Percentiles rank a stretch among this genome's conserved stretches.
Evolutionary conservation across 2,113 vertebrate species (phyloP).

Genomic region (Archocentrus centrarchus): DNA sequence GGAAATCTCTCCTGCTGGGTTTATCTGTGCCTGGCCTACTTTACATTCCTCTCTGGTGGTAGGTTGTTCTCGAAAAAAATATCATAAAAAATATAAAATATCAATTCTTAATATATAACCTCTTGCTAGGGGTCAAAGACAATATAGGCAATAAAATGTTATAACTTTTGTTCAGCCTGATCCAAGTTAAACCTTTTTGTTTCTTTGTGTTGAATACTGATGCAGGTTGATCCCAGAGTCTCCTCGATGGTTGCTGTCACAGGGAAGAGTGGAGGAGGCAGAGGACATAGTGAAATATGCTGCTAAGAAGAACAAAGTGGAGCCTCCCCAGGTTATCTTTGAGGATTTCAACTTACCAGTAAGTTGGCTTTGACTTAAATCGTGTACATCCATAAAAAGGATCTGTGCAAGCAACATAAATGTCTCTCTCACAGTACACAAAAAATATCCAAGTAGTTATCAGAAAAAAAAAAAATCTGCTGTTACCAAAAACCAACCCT

Average conservation of each 20-base stretch:
- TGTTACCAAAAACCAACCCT: neutral
- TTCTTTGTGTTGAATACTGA: conserved; percentile 13
- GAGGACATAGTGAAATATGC: conserved; percentile 86
- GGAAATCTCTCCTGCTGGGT: conserved; percentile 83
- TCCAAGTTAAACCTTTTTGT: neutral
- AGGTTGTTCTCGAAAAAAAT: conserved; percentile 62
- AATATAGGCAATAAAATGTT: neutral
- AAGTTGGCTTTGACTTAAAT: conserved; percentile 58
- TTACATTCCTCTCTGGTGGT: conserved; percentile 89
- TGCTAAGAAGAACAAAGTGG: conserved; percentile 84
- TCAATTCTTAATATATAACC: neutral
- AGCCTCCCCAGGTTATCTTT: conserved; percentile 84
- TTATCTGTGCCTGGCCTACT: conserved; percentile 82
- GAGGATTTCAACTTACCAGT: conserved; percentile 58
- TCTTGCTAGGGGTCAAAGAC: neutral
- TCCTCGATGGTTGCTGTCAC: conserved; percentile 91
- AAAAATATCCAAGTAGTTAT: neutral
- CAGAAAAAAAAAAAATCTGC: neutral
- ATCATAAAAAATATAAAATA: too few species aligned
- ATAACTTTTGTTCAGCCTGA: neutral
- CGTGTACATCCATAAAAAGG: neutral
- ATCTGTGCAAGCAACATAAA: neutral
- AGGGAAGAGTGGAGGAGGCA: conserved; percentile 87
- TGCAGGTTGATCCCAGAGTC: conserved; percentile 92
- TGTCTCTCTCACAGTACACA: fast-evolving